Conservation (phyloP, 2,113 vertebrate species). For the Podilymbus podiceps region DNA sequence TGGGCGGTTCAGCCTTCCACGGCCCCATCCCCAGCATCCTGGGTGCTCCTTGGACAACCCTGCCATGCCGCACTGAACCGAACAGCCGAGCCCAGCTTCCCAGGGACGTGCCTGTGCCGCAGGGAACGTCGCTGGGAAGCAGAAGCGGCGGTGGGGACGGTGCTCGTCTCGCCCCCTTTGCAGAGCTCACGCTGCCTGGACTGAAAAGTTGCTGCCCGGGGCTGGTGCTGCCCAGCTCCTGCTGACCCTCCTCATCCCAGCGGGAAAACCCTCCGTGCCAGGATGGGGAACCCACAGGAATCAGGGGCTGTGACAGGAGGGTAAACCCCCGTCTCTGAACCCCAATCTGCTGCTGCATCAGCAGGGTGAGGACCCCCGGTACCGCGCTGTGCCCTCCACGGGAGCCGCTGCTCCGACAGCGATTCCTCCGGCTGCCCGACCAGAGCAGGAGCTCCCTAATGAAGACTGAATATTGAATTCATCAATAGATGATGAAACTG, state of each 20-base stretch:
- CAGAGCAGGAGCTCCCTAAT: not conserved
- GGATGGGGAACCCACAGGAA: not conserved
- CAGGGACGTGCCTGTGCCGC: accelerated
- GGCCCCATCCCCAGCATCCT: not conserved
- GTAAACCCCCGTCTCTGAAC: not conserved
- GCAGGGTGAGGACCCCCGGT: not conserved
- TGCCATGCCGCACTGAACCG: accelerated
- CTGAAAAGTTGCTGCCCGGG: too few species aligned
- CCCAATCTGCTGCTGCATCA: not conserved
- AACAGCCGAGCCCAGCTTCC: not conserved
- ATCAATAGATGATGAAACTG: not conserved
- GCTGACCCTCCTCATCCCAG: not conserved
- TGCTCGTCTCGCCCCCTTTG: not conserved
- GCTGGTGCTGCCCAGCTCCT: not conserved
- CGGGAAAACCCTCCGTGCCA: accelerated
- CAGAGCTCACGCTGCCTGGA: not conserved
- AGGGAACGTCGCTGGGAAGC: not conserved
- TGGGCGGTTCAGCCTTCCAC: not conserved
- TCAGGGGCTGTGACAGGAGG: not conserved
- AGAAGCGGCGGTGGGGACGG: not conserved
- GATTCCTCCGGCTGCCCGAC: not conserved
- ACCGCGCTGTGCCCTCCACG: accelerated
- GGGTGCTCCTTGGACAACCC: not conserved
- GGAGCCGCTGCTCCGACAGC: not conserved
- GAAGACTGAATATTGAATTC: not conserved